Base-by-base conservation (phyloP, 2,797 vertebrate genomes). In the Macroramphosus scolopax region DNA sequence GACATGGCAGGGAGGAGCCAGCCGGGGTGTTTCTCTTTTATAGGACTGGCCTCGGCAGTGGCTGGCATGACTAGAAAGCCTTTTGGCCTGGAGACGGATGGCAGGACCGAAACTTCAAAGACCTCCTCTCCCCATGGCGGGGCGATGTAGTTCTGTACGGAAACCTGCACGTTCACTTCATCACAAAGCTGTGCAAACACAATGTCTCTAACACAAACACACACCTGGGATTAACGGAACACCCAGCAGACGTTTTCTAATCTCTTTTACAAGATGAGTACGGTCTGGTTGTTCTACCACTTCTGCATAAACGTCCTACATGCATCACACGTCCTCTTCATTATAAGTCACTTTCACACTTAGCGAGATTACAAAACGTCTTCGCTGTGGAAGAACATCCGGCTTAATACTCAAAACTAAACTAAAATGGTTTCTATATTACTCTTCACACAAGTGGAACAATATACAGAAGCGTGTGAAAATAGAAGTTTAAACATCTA, bases 51-150 rank as follows among this genome's bases (percentile, higher is more conserved):
- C 84, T 75, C 72, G 37, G 71, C 78, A 78, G 80, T 34, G 38
- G 68, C 64, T 89, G 88, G 88, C 85, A 76, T 80, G 65, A 85
- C 89, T 87, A 88, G 78, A 90, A 90, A 90, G 80, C 40, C 69
- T n/a, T 64, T 69, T 13, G 37, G 36, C 62, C 61, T 30, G 2
- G 34, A 86, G 81, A 89, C 63, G 72, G 80, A 86, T 87, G 88
- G 49, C 78, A 84, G 89, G 81, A 70, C 72, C 82, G 44, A 39
- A 58, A 88, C 88, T 88, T 92, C 91, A 88, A 92, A 91, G 72
- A 78, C 68, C 60, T 81, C 51, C 50, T 70, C 37, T 49, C 42
- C 53, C 53, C 1, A 46, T 82, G 37, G 44, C 63, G 42, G 13
- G 73, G 79, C 46, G 56, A 57, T 48, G 77, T 54, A 51, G 46